Evolutionary conservation across 2,888 invertebrate species (phyloP), one percentile per base, ranked within the genome.

Genomic region (Phorcus lineatus): DNA sequence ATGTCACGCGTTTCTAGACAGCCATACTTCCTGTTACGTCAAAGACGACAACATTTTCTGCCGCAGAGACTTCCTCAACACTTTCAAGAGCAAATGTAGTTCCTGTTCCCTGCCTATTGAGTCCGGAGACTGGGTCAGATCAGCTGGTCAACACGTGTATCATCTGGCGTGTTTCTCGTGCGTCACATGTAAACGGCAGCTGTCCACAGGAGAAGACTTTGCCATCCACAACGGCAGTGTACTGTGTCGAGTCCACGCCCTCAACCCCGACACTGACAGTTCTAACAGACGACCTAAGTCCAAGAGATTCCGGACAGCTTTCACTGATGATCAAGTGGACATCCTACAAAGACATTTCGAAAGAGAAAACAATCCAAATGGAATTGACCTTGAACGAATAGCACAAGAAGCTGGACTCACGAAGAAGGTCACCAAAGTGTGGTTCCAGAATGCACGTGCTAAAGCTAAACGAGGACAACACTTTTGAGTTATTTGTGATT

Each of bases 21-120:
- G 97, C 83, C 97, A 98, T 92, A 97, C 96, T 85, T 97, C 97
- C 86, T 98, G 98, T 94, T 98, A 97, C 94, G 96, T 98, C 91
- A 95, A 96, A 89, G 97, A 97, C 91, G 95, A 97, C 90, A 96
- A 96, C 93, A 96, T 98, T 91, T 98, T 98, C 94, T 98, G 98
- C 95, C 96, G 97, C 93, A 95, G 96, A 91, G 98, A 98, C 94
- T 98, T 98, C 93, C 96, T 97, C n/a, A 7, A 19, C 24, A 24
- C 24, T 6, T 19, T 24, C 3, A 2, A 57, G 57, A 57, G 22
- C 17, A 57, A 57, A 24, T 57, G 57, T 19, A 57, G 57, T 0
- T 57, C 57, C 57, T 57, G 57, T 57, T 19, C 19, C 19, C 57
- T 19, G 7, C n/a, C n/a, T 13, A 19, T 57, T 13, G 57, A 57